Base-by-base conservation (phyloP, 2,113 vertebrate genomes). In the Malaclemys terrapin region DNA sequence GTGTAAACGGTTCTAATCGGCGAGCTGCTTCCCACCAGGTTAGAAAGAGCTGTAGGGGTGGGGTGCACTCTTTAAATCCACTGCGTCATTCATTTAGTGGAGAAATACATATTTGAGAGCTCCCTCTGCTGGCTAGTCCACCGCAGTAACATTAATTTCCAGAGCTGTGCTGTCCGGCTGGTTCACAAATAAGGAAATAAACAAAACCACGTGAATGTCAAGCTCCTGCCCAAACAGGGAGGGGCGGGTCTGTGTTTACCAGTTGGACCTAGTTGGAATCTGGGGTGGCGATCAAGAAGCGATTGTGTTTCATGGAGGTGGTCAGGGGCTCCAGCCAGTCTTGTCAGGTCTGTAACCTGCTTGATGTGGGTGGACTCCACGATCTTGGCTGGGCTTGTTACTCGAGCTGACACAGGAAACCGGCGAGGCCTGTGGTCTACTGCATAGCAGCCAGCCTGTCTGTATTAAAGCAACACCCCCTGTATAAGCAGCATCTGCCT, bases 41-140 rank as follows among this genome's bases (percentile, higher is more conserved):
- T 78, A 4, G 10, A 49, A 24, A 47, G 8, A 17, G 27, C 20
- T 19, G 65, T 12, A 20, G 13, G 38, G 24, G 3, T 7, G 8
- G 27, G 20, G 24, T 19, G 24, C 24, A 4, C 25, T 6, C 42
- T 27, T 45, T 47, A 78, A 78, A 78, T 78, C 42, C 12, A 27
- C 8, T 1, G 17, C 7, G 17, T n/a, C 17, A 7, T 35, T 17
- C 4, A 10, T 69, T 69, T 69, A n/a, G 65, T 2, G 16, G 16
- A 31, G 62, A 19, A n/a, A 69, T 35, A 4, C 5, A 20, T 87
- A 29, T 31, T 7, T 85, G 27, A 87, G 91, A 85, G 82, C 78
- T 31, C 93, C 95, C 89, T 78, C 94, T 96, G 62, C 84, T 88
- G 95, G n/a, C 54, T 83, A 38, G 57, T 4, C 78, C 17, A 5